Base-by-base conservation (phyloP, 2,888 invertebrate species). In the Hyalella azteca region DNA sequence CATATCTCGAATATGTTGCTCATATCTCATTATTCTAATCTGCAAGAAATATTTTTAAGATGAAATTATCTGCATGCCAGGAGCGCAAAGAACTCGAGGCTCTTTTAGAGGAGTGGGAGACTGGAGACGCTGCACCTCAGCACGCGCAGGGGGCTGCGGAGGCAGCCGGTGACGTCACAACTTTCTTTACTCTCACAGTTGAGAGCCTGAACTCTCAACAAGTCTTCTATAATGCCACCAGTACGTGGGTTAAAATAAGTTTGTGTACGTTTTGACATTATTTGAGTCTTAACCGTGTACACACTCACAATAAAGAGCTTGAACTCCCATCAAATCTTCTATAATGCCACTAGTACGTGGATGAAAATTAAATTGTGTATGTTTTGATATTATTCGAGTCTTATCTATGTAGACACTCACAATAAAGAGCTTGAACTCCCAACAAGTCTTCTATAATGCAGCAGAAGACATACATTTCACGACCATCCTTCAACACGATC, bases 321-420 rank as follows among this genome's bases (percentile, higher is more conserved):
- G n/a, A 50, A 66, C n/a, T 54, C 66, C 4, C 50, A 50, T 2
- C 66, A 79, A 26, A 66, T 84, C 26, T 60, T 81, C 15, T 80
- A 82, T 41, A 84, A 83, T 36, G 78, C 80, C 29, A 78, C 83
- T 32, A 81, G 83, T 83, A 32, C 77, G 78, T 78, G n/a, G n/a
- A n/a, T n/a, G n/a, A n/a, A n/a, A n/a, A n/a, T n/a, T n/a, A n/a
- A n/a, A n/a, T n/a, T n/a, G n/a, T n/a, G n/a, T n/a, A n/a, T n/a
- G n/a, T n/a, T n/a, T n/a, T n/a, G n/a, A n/a, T n/a, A n/a, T n/a
- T n/a, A n/a, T n/a, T n/a, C n/a, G n/a, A n/a, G 66, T 40, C 78
- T n/a, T 29, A 4, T 36, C 39, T 54, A 40, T 40, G 2, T 83
- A 80, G 40, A 79, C 81, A 11, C 78, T 84, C 49, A 82, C 77